A percentile compares a stretch with the other conserved stretches of the same genome.
These are phyloP conservation scores for Momotus momota DNA, from an alignment of 2,797 vertebrate species.

Conservation along the genomic window DNA sequence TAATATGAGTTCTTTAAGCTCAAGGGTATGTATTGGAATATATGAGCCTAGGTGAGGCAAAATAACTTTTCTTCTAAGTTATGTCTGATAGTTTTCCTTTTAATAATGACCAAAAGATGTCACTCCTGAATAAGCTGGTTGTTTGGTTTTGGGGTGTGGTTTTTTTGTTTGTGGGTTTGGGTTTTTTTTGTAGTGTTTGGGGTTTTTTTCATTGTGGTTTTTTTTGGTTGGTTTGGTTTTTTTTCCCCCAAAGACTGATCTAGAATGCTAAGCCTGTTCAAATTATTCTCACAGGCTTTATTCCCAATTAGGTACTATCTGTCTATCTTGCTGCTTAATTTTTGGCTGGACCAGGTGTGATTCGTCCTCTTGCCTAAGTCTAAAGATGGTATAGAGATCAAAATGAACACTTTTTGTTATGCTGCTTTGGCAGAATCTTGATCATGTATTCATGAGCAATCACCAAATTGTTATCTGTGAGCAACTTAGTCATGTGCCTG, in stretches of 20 bases:
- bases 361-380: neutral
- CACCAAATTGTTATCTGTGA: neutral
- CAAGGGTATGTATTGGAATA: neutral
- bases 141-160: too few species aligned
- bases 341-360: neutral
- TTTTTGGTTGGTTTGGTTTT: neutral
- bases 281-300: neutral
- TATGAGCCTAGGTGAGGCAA: neutral
- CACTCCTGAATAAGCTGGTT: neutral
- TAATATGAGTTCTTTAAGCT: neutral
- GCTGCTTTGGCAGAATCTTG: neutral
- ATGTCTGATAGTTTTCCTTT: neutral
- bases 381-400: neutral
- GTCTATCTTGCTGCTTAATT: fast-evolving
- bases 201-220: too few species aligned
- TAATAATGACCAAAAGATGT: neutral
- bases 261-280: neutral
- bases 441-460: neutral
- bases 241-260: neutral
- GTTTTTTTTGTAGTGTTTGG: neutral
- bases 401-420: neutral
- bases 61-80: neutral
- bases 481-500: neutral
- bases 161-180: too few species aligned
- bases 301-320: neutral